Percentiles rank a stretch among this genome's conserved stretches.
These are phyloP conservation scores for Ibidorhyncha struthersii DNA, from an alignment of 2,113 vertebrate species.

Conservation along the genomic window DNA sequence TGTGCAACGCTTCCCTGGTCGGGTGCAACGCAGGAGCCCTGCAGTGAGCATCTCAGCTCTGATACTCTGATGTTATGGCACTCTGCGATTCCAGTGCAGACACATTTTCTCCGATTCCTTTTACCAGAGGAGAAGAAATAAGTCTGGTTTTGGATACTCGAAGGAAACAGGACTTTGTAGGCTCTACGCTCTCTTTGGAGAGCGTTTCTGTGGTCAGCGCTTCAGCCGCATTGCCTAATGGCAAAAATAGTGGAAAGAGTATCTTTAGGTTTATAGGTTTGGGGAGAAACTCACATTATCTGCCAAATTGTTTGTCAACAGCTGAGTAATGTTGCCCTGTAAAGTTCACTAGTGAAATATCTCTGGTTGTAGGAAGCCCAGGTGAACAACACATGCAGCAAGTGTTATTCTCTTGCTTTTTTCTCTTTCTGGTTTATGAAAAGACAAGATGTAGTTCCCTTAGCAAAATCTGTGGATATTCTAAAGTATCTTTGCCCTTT, in stretches of 20 bases:
- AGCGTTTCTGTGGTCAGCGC: not conserved
- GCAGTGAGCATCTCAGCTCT: not conserved
- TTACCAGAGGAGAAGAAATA: not conserved
- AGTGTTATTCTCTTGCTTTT: not conserved
- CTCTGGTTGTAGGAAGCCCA: not conserved
- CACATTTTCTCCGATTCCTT: rapidly evolving
- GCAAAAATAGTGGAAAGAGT: not conserved
- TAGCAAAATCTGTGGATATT: not conserved
- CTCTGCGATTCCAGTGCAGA: not conserved
- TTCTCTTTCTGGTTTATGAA: not conserved
- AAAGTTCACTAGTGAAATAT: not conserved
- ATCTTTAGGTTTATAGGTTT: not conserved
- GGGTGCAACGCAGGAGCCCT: not conserved
- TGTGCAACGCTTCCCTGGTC: not conserved
- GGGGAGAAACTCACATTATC: not conserved
- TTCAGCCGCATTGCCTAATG: not conserved
- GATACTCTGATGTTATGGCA: rapidly evolving
- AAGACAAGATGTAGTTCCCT: not conserved
- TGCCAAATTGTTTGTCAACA: not conserved
- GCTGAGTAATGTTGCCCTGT: not conserved
- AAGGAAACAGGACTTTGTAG: not conserved
- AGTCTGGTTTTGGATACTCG: rapidly evolving
- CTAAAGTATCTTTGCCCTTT: constrained; percentile 19
- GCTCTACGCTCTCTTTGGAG: not conserved
- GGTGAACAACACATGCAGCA: not conserved